Base-by-base conservation (phyloP, 1,140 invertebrate genomes). In the Hylyphantes graminicola region DNA sequence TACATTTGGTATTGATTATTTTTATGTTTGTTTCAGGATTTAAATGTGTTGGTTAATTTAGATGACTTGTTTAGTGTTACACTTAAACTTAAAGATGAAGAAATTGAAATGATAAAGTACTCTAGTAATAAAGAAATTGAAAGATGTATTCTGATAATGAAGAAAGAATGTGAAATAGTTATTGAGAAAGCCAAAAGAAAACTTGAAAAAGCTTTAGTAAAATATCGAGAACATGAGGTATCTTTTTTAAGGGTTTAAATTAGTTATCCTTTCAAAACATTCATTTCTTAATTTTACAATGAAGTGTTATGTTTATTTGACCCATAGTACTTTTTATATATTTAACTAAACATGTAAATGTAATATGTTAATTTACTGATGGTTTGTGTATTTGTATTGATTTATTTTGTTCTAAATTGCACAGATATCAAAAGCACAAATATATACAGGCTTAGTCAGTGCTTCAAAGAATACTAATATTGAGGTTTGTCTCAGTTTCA, bases 31-130 rank as follows among this genome's bases (percentile, higher is more conserved):
- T 78, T 78, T 67, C 15, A 80, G 77, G 13, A 55, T 9, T 59
- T 9, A 70, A 70, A 57, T 50, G 50, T 80, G 11, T 19, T 48
- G 13, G 65, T 80, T 50, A 80, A 59, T 10, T 51, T 80, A 8
- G 65, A 70, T 64, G 59, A 70, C 3, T 21, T 80, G 8, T 65
- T 80, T 13, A 48, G 61, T n/a, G 53, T 67, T 80, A 54, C 21
- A 5, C 54, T 80, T 51, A n/a, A 13, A n/a, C 15, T 80, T 15
- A 80, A 80, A 70, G 77, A 80, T 59, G 65, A 68, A 70, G 77
- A 80, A 17, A 15, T 80, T 54, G 77, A 68, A 61, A 80, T 80
- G 55, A 0, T 80, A 6, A 68, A 70, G 12, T 55, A 48, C 6
- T 57, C 77, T 7, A 80, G 70, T 51, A 19, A 53, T 5, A 80